These are phyloP conservation scores for Pseudobourletiella spinata DNA, from an alignment of 1,140 invertebrate genomes.

Conservation along the genomic window DNA sequence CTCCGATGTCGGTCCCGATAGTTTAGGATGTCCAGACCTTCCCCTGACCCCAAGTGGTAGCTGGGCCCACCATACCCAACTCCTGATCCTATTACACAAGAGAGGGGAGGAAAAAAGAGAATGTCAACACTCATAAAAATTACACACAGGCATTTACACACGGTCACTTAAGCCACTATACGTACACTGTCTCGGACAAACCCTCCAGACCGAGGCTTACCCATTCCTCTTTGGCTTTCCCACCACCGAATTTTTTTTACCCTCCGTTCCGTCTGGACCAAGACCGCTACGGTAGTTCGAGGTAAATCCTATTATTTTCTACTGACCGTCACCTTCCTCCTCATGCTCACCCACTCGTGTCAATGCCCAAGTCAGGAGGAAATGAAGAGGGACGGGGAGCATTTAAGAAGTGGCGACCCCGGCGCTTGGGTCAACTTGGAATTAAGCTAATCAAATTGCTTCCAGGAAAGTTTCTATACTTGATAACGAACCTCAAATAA, in stretches of 20 bases:
- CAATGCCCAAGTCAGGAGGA: too few relatives aligned
- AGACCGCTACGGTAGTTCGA: too few relatives aligned
- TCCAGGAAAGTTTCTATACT: background rate
- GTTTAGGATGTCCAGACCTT: slow-evolving; percentile 27
- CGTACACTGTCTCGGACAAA: too few relatives aligned
- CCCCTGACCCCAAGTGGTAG: slow-evolving; percentile 34
- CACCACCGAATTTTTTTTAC: too few relatives aligned
- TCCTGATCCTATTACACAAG: slow-evolving; percentile 22
- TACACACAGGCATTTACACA: background rate
- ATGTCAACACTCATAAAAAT: background rate
- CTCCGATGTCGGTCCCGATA: slow-evolving; percentile 23
- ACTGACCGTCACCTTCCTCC: background rate
- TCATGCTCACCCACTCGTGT: background rate
- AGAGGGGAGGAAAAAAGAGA: too few relatives aligned
- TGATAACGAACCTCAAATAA: slow-evolving; percentile 2
- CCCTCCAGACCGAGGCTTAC: too few relatives aligned
- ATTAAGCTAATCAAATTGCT: slow-evolving; percentile 8
- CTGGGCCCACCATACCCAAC: slow-evolving; percentile 28
- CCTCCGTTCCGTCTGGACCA: too few relatives aligned
- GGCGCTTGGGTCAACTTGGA: background rate
- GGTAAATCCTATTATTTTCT: background rate
- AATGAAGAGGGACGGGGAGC: too few relatives aligned
- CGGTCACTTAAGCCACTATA: too few relatives aligned
- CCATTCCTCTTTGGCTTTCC: background rate
- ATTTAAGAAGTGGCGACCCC: background rate